phyloP scores from a whole-genome alignment of 53 echinoderm and acorn worm genomes.

The Zoroaster sp. region DNA sequence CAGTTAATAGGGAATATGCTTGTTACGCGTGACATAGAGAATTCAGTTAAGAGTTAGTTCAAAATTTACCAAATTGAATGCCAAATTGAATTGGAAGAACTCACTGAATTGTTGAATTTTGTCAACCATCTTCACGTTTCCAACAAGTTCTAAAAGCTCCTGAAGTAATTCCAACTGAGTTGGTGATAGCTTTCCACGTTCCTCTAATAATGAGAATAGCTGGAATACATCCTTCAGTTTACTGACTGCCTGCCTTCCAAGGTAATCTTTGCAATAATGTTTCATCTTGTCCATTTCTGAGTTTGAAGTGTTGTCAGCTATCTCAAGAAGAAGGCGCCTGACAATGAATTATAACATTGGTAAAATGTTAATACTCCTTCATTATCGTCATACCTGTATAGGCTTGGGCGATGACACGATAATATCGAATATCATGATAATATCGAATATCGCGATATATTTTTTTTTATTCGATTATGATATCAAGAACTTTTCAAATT shows the following conservation, averaged over 20 bases:
- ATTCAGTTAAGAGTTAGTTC: not conserved
- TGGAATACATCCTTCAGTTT: slow-evolving; percentile 6
- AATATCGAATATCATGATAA: too few species aligned
- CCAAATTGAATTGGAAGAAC: not conserved
- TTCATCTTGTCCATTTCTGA: slow-evolving; percentile 20
- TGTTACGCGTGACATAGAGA: not conserved
- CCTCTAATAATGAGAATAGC: not conserved
- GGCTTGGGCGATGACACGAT: too few species aligned
- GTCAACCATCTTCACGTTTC: not conserved
- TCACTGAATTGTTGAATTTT: not conserved
- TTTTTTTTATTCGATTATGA: too few species aligned
- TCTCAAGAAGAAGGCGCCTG: slow-evolving; percentile 38
- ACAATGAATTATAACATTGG: not conserved
- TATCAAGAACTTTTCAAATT: not conserved
- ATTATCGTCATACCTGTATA: not conserved
- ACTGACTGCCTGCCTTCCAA: slow-evolving; percentile 2
- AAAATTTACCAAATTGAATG: not conserved
- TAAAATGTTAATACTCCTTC: not conserved
- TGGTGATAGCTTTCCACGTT: not conserved
- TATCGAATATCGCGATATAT: too few species aligned
- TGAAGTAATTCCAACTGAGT: not conserved
- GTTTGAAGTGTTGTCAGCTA: slow-evolving; percentile 25
- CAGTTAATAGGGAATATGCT: not conserved
- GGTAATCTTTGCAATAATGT: slow-evolving; percentile 4
- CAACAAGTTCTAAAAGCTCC: not conserved